Evolutionary conservation across 2,113 vertebrate genomes (phyloP).

Genomic region (Equus quagga): DNA sequence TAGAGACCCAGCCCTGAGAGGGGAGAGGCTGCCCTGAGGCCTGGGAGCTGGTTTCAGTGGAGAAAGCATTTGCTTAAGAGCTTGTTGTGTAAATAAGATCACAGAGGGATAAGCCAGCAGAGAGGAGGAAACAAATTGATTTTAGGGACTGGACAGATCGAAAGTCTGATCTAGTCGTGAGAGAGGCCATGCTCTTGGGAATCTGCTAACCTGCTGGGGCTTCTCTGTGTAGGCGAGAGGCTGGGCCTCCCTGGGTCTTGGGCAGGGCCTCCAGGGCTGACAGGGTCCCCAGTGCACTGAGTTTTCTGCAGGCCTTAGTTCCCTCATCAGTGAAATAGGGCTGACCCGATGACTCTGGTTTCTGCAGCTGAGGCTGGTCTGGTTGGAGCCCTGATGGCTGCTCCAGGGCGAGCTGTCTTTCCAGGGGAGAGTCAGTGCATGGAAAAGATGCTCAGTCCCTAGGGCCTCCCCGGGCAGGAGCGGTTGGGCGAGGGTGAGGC

Average conservation of each 20-base stretch:
- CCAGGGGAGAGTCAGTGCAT: fast-evolving
- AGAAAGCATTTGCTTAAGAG: conserved; percentile 59
- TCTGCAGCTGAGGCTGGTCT: neutral
- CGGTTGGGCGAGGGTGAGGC: neutral
- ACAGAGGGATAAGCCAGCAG: neutral
- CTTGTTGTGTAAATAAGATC: conserved; percentile 74
- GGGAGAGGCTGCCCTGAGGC: conserved; percentile 8
- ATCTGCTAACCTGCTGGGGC: neutral
- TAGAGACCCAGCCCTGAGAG: neutral
- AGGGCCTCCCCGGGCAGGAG: neutral
- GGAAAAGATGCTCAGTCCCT: neutral
- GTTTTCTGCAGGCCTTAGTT: no score
- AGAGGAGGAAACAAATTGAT: conserved; percentile 62
- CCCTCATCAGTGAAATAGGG: fast-evolving
- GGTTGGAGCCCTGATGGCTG: neutral
- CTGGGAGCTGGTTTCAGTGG: conserved; percentile 32
- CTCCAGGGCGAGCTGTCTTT: neutral
- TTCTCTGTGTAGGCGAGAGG: neutral
- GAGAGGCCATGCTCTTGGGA: conserved; percentile 34
- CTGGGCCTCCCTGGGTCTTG: neutral
- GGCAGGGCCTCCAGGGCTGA: neutral
- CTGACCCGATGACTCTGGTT: fast-evolving
- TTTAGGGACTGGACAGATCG: conserved; percentile 37
- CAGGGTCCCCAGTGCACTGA: fast-evolving
- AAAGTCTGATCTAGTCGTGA: neutral